These are phyloP conservation scores for Rotaria sp. DNA, from an alignment of 2,888 invertebrate genomes.

Conservation along the genomic window DNA sequence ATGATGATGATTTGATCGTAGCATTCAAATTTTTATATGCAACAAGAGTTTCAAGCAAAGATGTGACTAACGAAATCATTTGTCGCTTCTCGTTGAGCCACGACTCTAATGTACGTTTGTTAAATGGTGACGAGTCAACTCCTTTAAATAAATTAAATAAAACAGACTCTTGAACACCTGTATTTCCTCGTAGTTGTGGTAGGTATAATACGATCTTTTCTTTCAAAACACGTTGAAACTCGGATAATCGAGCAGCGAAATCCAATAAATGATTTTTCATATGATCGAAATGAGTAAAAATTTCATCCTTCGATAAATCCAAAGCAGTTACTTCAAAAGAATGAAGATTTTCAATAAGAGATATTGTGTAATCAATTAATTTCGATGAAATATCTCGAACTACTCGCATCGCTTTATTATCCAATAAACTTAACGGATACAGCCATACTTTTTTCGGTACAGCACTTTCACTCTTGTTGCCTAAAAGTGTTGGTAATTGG, in stretches of 20 bases:
- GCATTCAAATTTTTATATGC: not conserved
- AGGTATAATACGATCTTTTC: not conserved
- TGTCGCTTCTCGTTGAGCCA: not conserved
- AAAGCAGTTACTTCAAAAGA: not conserved
- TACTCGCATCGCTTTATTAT: not conserved
- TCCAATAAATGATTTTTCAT: not conserved
- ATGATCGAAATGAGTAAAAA: not conserved
- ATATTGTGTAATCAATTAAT: not conserved
- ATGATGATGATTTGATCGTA: not conserved
- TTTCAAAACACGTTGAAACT: not conserved
- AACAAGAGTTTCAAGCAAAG: not conserved
- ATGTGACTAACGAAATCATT: not conserved
- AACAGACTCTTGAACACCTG: not conserved
- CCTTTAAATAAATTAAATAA: not conserved
- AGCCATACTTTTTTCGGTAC: not conserved
- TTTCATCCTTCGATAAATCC: not conserved
- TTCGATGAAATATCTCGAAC: not conserved
- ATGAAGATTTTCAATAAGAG: not conserved
- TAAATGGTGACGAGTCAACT: not conserved
- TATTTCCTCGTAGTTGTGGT: not conserved
- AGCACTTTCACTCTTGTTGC: not conserved
- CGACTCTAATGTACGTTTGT: not conserved
- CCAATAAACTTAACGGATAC: not conserved
- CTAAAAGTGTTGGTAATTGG: not conserved
- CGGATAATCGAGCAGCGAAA: not conserved